Percentiles rank a stretch among this genome's conserved stretches.
Conservation (phyloP, 2,797 vertebrate genomes). For the Okamejei kenojei region DNA sequence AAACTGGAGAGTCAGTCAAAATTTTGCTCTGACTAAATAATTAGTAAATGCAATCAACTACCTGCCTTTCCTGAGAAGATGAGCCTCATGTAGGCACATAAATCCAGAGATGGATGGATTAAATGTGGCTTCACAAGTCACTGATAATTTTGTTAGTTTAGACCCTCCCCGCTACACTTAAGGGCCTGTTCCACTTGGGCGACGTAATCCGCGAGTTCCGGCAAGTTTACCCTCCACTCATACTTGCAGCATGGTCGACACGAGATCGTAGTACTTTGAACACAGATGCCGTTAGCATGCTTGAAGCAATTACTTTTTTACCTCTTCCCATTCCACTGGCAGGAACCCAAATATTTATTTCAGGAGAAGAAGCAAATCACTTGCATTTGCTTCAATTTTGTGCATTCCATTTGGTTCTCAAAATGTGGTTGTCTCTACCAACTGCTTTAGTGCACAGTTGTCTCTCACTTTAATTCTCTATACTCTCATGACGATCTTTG, state of each 20-base stretch:
- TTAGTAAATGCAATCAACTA: neutral
- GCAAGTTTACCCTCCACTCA: no score
- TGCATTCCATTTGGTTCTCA: no score
- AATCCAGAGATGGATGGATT: neutral
- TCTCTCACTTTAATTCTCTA: neutral
- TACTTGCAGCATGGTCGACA: no score
- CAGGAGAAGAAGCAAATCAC: no score
- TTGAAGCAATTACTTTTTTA: neutral
- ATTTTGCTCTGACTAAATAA: neutral
- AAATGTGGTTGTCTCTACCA: no score
- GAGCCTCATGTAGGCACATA: neutral
- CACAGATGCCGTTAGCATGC: neutral
- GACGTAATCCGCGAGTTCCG: no score
- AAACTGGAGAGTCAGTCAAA: no score
- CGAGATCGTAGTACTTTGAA: neutral
- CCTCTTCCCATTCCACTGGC: neutral
- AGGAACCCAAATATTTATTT: no score
- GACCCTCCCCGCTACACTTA: neutral
- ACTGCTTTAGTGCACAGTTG: no score
- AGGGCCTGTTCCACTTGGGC: no score
- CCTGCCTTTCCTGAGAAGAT: neutral
- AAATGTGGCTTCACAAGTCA: neutral
- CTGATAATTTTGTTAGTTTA: neutral
- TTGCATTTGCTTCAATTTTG: no score
- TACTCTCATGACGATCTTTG: neutral